Evolutionary conservation across 1,140 invertebrate genomes (phyloP), one percentile per base, ranked within the genome.

Genomic region (Drosophila pectinifera): DNA sequence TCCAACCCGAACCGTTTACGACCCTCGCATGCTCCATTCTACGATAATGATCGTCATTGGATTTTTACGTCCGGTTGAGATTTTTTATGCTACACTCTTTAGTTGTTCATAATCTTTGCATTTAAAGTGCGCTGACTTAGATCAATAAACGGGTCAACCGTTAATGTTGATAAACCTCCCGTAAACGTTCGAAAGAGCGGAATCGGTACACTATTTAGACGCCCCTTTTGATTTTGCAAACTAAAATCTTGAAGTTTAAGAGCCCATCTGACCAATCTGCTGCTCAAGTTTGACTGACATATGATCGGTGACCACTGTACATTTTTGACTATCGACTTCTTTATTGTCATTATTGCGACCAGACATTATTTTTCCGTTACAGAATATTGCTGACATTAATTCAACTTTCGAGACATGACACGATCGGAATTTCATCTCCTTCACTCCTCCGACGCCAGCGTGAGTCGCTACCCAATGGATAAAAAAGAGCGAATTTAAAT

Each of bases 281-380:
- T 51, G 16, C 48, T 51, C 4, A 51, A 20, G 43, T 45, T 13
- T 45, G 43, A n/a, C n/a, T 5, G 43, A 45, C 11, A 45, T 45
- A 4, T 22, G 22, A 22, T 22, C 22, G 22, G 20, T 42, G 16
- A 10, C n/a, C 11, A 42, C 18, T 16, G 16, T 42, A 42, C 18
- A 42, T 22, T 1, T 22, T 2, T 22, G 22, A 22, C 22, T 22
- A 1, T 22, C 1, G 4, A 22, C 22, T 22, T 22, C 14, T 41
- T 41, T 16, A 41, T 16, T 16, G 43, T 4, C 20, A 24, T 45
- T 18, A 45, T 45, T 7, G 14, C 38, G 5, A n/a, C n/a, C 8
- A 16, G 16, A 41, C n/a, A 41, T 41, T 41, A 14, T n/a, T 41
- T n/a, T 16, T 41, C 3, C 5, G 38, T 41, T 16, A n/a, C n/a